Conservation (phyloP, 2,113 vertebrate genomes). For the Haemorhous mexicanus region DNA sequence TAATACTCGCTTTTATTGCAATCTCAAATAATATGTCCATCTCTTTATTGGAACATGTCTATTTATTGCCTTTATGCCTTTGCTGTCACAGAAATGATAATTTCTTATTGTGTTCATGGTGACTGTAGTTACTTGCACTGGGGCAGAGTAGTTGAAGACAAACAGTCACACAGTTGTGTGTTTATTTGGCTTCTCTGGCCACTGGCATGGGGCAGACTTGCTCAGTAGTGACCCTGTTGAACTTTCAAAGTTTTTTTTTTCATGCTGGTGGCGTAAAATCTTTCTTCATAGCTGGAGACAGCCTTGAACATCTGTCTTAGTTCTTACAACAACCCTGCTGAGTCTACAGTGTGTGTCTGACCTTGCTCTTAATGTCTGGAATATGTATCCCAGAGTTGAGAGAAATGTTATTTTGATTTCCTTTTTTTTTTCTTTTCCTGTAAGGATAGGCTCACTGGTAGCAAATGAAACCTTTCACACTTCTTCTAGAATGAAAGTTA, state of each 20-base stretch:
- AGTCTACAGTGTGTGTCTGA: neutral
- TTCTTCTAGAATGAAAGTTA: neutral
- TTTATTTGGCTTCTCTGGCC: conserved; percentile 5
- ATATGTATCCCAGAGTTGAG: neutral
- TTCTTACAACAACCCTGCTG: neutral
- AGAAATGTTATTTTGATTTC: neutral
- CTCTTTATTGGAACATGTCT: neutral
- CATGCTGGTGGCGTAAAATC: neutral
- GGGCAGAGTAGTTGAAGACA: neutral
- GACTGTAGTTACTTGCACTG: neutral
- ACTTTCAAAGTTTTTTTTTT: neutral
- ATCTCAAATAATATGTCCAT: neutral
- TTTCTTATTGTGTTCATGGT: neutral
- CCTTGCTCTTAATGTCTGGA: neutral
- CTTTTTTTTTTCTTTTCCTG: neutral
- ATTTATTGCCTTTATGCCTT: neutral
- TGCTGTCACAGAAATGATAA: neutral
- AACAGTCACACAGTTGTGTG: neutral
- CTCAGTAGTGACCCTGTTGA: neutral
- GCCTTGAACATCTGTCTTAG: conserved; percentile 21
- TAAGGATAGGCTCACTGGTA: neutral
- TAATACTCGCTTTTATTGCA: neutral
- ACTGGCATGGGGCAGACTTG: neutral
- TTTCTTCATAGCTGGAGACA: conserved; percentile 16
- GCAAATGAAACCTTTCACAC: neutral